Evolutionary conservation across 2,888 invertebrate genomes (phyloP).

Genomic region (Athalia circularis): DNA sequence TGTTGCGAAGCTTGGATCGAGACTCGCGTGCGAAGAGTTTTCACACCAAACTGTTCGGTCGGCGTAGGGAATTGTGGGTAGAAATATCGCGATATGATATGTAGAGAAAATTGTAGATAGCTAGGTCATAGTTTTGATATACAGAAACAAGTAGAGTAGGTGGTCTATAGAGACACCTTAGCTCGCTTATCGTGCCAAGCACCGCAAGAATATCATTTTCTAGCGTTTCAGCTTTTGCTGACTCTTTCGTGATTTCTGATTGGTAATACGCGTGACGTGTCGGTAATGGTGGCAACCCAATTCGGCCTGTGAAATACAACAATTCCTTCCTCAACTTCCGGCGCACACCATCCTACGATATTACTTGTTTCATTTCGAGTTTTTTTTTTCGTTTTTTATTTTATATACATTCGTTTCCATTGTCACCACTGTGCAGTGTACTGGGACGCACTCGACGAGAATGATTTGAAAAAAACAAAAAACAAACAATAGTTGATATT

Average conservation of each 20-base stretch:
- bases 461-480: too few species aligned
- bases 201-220: slow-evolving; percentile 31
- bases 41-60: slow-evolving; percentile 26
- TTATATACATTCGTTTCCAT: background rate
- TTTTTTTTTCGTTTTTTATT: background rate
- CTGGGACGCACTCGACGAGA: too few species aligned
- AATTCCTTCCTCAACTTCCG: background rate
- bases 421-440: too few species aligned
- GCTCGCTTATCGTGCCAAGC: slow-evolving; percentile 43
- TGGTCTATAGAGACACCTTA: slow-evolving; percentile 1
- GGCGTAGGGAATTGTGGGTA: background rate
- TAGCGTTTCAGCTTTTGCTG: background rate
- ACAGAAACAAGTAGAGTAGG: too few species aligned
- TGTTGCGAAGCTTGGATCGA: background rate
- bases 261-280: slow-evolving; percentile 41
- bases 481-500: too few species aligned
- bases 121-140: too few species aligned
- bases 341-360: background rate
- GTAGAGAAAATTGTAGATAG: too few species aligned
- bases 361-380: background rate
- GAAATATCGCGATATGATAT: background rate
- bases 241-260: slow-evolving; percentile 42
- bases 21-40: slow-evolving; percentile 26
- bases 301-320: background rate
- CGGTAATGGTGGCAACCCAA: slow-evolving; percentile 20